A percentile compares a stretch with the other conserved stretches of the same genome.
Conservation (phyloP, 2,888 invertebrate species). For the Drosophila yooni region DNA sequence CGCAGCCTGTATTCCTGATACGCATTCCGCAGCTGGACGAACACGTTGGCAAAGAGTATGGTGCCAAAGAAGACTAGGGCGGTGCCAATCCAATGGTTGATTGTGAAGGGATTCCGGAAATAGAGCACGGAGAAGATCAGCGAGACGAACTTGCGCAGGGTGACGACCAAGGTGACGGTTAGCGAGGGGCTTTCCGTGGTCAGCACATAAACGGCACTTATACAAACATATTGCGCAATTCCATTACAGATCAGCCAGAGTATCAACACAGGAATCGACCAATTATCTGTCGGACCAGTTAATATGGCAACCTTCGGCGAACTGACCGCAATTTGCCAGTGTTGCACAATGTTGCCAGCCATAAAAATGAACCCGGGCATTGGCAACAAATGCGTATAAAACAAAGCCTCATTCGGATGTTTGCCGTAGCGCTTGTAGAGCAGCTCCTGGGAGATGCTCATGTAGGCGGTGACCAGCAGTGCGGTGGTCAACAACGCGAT, state of each 20-base stretch:
- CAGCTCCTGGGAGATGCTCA: slow-evolving; percentile 98
- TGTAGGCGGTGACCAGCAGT: slow-evolving; percentile 95
- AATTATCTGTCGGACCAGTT: background rate
- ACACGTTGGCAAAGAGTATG: slow-evolving; percentile 93
- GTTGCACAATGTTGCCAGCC: slow-evolving; percentile 90
- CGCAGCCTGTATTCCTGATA: slow-evolving; percentile 8
- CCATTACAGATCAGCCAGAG: slow-evolving; percentile 92
- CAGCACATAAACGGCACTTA: slow-evolving; percentile 96
- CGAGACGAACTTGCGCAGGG: slow-evolving; percentile 97
- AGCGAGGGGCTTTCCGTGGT: slow-evolving; percentile 97
- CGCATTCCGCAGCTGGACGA: slow-evolving; percentile 83
- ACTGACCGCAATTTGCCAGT: slow-evolving; percentile 88
- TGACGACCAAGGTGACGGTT: slow-evolving; percentile 97
- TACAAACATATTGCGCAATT: slow-evolving; percentile 96
- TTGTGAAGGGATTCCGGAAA: slow-evolving; percentile 96
- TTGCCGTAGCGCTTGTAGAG: slow-evolving; percentile 94
- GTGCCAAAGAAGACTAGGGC: slow-evolving; percentile 96
- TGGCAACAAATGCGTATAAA: slow-evolving; percentile 95
- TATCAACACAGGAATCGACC: slow-evolving; percentile 86
- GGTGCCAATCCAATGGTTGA: slow-evolving; percentile 96
- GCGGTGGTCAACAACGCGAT: slow-evolving; percentile 94
- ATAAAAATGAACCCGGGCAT: slow-evolving; percentile 95
- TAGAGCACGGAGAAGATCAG: slow-evolving; percentile 95
- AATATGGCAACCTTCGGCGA: background rate
- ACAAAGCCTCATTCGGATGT: slow-evolving; percentile 94